phyloP scores from a whole-genome alignment of 2,113 vertebrate species.

The Chloropsis hardwickii region DNA sequence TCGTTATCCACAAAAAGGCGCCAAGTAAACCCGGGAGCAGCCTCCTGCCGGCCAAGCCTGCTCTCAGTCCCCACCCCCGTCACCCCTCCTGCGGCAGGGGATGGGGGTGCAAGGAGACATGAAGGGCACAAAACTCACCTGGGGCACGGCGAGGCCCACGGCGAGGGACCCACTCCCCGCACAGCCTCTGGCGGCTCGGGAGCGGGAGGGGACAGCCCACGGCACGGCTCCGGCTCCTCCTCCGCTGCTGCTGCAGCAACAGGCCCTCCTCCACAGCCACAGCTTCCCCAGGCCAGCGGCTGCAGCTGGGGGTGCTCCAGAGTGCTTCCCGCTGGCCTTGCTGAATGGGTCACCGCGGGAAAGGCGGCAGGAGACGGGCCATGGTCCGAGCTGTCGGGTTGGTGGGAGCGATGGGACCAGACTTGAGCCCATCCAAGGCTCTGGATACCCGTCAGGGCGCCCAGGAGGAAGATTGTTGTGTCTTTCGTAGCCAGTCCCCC shows the following conservation, averaged over 20 bases:
- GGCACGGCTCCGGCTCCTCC: neutral
- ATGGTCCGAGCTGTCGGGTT: too few species aligned
- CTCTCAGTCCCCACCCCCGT: rapidly evolving
- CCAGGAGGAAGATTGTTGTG: too few species aligned
- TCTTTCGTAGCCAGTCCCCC: neutral
- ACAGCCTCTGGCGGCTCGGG: rapidly evolving
- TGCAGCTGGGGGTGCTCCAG: neutral
- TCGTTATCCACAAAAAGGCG: rapidly evolving
- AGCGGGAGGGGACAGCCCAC: rapidly evolving
- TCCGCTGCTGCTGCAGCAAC: neutral
- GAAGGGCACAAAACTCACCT: neutral
- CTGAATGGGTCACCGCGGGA: neutral
- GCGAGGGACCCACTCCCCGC: neutral
- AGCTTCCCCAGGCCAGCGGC: rapidly evolving
- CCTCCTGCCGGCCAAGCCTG: neutral
- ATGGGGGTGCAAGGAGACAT: rapidly evolving
- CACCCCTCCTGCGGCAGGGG: neutral
- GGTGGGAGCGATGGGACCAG: rapidly evolving
- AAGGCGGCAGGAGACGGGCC: neutral
- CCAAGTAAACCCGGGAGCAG: rapidly evolving
- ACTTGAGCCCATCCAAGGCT: neutral
- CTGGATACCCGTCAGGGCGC: neutral
- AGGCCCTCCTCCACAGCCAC: neutral
- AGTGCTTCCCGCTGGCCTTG: rapidly evolving
- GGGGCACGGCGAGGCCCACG: neutral